phyloP scores from a whole-genome alignment of 2,113 vertebrate genomes.

The Talpa occidentalis region DNA sequence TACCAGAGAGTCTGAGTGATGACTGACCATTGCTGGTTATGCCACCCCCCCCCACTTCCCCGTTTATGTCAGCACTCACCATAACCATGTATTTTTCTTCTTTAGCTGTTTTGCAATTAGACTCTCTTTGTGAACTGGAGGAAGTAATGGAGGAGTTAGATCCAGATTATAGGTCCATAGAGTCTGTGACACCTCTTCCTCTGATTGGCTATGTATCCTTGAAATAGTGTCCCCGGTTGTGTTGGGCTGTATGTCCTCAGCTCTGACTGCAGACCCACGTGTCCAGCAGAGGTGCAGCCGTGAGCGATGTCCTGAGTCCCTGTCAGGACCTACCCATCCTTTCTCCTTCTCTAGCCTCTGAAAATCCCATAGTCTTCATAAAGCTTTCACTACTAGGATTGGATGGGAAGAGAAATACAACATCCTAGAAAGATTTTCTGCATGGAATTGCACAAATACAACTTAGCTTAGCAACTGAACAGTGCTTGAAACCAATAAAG shows the following conservation, averaged over 20 bases:
- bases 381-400: not conserved
- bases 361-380: not conserved
- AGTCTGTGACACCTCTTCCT: not conserved
- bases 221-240: not conserved
- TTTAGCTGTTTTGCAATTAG: not conserved
- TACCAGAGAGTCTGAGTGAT: not conserved
- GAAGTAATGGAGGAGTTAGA: not conserved
- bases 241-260: not conserved
- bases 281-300: not conserved
- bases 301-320: rapidly evolving
- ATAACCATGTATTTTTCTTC: not conserved
- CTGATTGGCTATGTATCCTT: not conserved
- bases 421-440: not conserved
- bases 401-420: not conserved
- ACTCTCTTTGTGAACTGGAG: not conserved
- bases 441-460: not conserved
- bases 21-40: not conserved
- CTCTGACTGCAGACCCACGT: not conserved
- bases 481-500: not conserved
- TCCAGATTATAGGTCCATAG: not conserved
- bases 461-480: not conserved
- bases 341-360: rapidly evolving
- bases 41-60: no score
- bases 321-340: no score
- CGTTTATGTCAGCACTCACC: no score